phyloP scores from a whole-genome alignment of 2,888 invertebrate genomes.

The Epinotia brunnichana region DNA sequence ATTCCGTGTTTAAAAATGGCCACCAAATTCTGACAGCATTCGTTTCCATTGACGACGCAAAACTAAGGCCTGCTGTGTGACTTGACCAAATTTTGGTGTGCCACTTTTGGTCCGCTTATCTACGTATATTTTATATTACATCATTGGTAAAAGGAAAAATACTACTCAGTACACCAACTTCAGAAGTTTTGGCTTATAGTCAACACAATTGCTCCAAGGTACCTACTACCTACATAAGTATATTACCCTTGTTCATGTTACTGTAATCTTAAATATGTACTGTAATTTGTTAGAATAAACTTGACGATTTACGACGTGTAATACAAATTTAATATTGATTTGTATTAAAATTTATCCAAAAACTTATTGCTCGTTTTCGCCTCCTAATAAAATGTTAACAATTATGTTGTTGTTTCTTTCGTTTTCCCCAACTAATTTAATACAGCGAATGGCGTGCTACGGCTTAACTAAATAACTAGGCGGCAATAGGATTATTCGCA shows the following conservation, averaged over 20 bases:
- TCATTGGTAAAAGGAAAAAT: not conserved
- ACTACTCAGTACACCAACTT: not conserved
- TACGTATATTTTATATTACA: too few species aligned
- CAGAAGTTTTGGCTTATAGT: slow-evolving; percentile 1
- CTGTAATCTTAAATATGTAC: slow-evolving; percentile 78
- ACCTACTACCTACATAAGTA: slow-evolving; percentile 36
- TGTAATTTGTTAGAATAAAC: slow-evolving; percentile 77
- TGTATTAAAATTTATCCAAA: slow-evolving; percentile 81
- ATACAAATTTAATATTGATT: slow-evolving; percentile 77
- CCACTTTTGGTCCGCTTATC: too few species aligned
- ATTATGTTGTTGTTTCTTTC: slow-evolving; percentile 69
- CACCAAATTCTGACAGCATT: too few species aligned
- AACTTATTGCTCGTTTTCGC: slow-evolving; percentile 84
- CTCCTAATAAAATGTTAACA: slow-evolving; percentile 84
- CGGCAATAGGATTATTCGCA: too few species aligned
- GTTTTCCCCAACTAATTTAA: slow-evolving; percentile 15
- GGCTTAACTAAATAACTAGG: too few species aligned
- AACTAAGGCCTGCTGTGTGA: too few species aligned
- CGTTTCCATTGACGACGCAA: too few species aligned
- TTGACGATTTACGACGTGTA: slow-evolving; percentile 79
- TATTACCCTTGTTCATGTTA: slow-evolving; percentile 79
- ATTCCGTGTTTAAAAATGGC: too few species aligned
- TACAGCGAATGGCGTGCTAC: too few species aligned
- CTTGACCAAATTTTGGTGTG: too few species aligned
- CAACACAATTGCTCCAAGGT: slow-evolving; percentile 17